A percentile compares a stretch with the other conserved stretches of the same genome.
These are phyloP conservation scores for Naja naja DNA, from an alignment of 2,113 vertebrate genomes.

Conservation along the genomic window DNA sequence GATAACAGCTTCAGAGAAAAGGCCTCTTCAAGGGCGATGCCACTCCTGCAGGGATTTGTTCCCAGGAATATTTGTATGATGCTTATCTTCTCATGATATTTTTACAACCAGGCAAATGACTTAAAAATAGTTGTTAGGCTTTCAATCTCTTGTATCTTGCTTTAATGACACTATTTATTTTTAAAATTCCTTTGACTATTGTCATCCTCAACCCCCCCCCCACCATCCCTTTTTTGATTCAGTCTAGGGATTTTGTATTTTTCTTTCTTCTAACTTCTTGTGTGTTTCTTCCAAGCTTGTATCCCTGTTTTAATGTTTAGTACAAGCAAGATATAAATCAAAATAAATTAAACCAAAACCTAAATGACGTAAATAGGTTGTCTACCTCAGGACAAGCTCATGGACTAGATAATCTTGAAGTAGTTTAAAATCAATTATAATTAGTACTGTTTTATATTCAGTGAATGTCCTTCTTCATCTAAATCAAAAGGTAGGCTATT, in stretches of 20 bases:
- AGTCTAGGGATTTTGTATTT: background rate
- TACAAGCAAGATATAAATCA: background rate
- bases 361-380: background rate
- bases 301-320: background rate
- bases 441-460: background rate
- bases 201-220: background rate
- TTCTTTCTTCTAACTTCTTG: background rate
- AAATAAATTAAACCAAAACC: background rate
- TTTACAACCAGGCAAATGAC: background rate
- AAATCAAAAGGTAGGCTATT: background rate
- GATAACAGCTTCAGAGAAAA: background rate
- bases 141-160: background rate
- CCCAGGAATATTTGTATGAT: background rate
- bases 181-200: background rate
- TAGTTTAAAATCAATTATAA: background rate
- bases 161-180: background rate
- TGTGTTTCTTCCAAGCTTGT: background rate
- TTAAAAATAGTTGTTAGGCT: background rate
- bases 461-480: background rate
- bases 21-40: background rate
- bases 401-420: background rate
- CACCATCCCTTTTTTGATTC: background rate
- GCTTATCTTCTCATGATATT: background rate
- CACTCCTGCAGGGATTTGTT: background rate
- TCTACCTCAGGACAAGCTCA: background rate